These are phyloP conservation scores for Adrianichthys oophorus DNA, from an alignment of 2,797 vertebrate genomes.

Conservation along the genomic window DNA sequence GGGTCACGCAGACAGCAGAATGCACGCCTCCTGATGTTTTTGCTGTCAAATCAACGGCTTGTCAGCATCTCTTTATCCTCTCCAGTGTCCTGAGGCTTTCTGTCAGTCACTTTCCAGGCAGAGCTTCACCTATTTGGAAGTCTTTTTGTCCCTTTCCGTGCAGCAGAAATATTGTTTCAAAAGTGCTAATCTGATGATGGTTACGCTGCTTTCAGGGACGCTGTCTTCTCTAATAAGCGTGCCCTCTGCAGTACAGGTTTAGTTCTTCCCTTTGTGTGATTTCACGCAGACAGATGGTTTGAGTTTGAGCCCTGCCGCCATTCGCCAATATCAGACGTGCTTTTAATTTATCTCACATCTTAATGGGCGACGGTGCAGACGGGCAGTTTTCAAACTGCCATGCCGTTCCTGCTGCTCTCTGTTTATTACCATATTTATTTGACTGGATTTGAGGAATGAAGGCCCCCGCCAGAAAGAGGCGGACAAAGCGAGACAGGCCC, in stretches of 20 bases:
- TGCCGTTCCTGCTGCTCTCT: conserved; percentile 44
- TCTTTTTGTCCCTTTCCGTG: conserved; percentile 63
- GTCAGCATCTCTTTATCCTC: conserved; percentile 63
- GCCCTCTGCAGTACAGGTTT: conserved; percentile 43
- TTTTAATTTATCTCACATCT: conserved; percentile 76
- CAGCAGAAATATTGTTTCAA: conserved; percentile 52
- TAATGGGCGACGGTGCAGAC: conserved; percentile 63
- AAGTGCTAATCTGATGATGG: conserved; percentile 70
- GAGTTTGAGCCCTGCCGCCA: conserved; percentile 60
- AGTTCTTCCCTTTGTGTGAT: conserved; percentile 51
- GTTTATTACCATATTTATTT: conserved; percentile 77
- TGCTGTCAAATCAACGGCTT: conserved; percentile 64
- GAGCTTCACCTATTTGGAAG: conserved; percentile 66
- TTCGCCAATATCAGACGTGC: conserved; percentile 73
- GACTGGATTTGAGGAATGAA: conserved; percentile 62
- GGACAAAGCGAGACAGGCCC: conserved; percentile 38
- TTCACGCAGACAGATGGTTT: conserved; percentile 67
- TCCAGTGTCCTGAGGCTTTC: conserved; percentile 62
- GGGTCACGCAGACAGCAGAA: conserved; percentile 57
- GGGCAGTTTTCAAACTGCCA: conserved; percentile 46
- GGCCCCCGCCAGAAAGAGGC: conserved; percentile 34
- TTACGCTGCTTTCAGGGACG: conserved; percentile 54
- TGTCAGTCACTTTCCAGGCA: conserved; percentile 70
- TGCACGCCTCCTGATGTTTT: conserved; percentile 49
- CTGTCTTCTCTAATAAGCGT: conserved; percentile 61